phyloP scores from a whole-genome alignment of 30 jellyfish, hydroid and myxozoan species.

The Aurelia sp. region DNA sequence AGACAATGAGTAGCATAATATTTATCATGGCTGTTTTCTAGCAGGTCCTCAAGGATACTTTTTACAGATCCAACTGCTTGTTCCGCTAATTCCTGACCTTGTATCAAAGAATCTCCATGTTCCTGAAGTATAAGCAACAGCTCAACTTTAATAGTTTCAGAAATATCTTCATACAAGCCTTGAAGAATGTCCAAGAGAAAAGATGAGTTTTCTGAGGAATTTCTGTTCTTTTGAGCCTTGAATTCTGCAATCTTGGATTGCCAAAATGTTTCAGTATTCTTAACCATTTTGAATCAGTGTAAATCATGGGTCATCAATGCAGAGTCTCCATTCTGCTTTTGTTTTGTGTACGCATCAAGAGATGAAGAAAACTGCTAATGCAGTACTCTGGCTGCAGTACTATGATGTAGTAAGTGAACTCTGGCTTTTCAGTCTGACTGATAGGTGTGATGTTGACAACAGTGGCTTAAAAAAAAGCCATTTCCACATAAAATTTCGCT shows the following conservation, averaged over 20 bases:
- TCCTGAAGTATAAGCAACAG: conserved; percentile 51
- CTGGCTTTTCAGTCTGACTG: too few relatives aligned
- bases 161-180: conserved; percentile 59
- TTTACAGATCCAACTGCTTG: conserved; percentile 63
- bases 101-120: conserved; percentile 44
- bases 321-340: too few relatives aligned
- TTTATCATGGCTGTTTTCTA: conserved; percentile 5
- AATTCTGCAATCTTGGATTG: conserved; percentile 24
- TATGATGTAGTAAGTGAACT: too few relatives aligned
- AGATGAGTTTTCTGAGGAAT: conserved; percentile 37
- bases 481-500: too few relatives aligned
- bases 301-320: neutral
- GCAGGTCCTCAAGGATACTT: conserved; percentile 20
- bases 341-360: too few relatives aligned
- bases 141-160: conserved; percentile 36
- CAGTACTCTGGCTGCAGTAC: too few relatives aligned
- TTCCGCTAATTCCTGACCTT: conserved; percentile 52
- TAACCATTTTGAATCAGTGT: conserved; percentile 21
- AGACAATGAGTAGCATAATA: conserved; percentile 43
- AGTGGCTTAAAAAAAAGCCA: too few relatives aligned
- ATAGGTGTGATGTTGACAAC: too few relatives aligned
- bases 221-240: conserved; percentile 32
- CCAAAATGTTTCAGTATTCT: conserved; percentile 37
- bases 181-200: conserved; percentile 47
- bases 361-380: too few relatives aligned